Evolutionary conservation across 2,113 vertebrate genomes (phyloP).

Genomic region (Labeo rohita): DNA sequence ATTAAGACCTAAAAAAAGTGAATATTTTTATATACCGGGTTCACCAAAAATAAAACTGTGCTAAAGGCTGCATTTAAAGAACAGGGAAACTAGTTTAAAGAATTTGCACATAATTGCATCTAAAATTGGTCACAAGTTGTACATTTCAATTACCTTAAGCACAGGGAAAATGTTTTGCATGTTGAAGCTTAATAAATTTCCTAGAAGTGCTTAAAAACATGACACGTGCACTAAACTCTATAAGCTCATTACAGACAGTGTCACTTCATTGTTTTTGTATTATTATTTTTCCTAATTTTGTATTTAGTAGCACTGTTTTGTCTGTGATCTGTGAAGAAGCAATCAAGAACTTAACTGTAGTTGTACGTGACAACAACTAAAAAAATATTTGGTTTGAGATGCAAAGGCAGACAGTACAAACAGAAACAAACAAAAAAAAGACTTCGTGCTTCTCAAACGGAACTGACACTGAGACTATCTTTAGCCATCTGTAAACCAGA

Average conservation of each 20-base stretch:
- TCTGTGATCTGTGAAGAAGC: neutral
- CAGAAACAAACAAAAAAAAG: neutral
- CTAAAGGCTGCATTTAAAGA: conserved; percentile 13
- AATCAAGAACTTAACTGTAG: neutral
- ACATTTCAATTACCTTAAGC: neutral
- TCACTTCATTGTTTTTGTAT: neutral
- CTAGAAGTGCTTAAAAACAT: neutral
- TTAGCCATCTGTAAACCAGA: neutral
- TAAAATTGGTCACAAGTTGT: neutral
- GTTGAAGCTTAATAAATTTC: neutral
- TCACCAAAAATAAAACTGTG: conserved; percentile 32
- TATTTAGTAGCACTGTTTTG: neutral
- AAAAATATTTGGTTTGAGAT: neutral
- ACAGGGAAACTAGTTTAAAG: conserved; percentile 16
- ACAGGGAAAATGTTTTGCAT: neutral
- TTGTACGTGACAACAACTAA: too few relatives aligned
- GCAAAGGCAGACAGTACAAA: neutral
- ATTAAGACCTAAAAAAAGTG: conserved; percentile 8
- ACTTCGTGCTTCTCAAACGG: neutral
- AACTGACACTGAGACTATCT: neutral
- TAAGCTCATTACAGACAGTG: neutral
- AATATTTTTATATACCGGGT: conserved; percentile 23
- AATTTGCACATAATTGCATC: neutral
- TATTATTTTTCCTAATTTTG: neutral
- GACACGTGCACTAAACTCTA: neutral